Conservation (phyloP, 1,140 invertebrate genomes). For the Druon quercuslanigerum region DNA sequence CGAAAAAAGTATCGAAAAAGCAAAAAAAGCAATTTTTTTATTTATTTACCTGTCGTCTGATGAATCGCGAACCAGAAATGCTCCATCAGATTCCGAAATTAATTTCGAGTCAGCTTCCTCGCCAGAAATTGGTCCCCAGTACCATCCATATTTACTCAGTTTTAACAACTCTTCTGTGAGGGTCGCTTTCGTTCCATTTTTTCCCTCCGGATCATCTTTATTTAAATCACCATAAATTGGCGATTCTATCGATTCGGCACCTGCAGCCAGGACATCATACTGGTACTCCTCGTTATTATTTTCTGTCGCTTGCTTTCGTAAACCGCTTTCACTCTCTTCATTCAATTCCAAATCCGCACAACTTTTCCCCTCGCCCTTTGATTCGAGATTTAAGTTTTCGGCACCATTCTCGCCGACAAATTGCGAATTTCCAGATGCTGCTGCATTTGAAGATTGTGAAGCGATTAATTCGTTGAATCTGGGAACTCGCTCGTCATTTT, state of each 20-base stretch:
- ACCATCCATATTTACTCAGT: slow-evolving; percentile 80
- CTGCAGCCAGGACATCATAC: too few species aligned
- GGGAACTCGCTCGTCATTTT: slow-evolving; percentile 11
- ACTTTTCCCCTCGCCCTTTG: neutral
- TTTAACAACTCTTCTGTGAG: slow-evolving; percentile 77
- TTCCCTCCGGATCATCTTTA: slow-evolving; percentile 1
- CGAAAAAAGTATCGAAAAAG: too few species aligned
- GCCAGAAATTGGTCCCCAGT: slow-evolving; percentile 81
- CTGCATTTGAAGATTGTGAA: neutral
- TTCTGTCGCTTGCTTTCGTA: neutral
- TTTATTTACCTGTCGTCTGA: slow-evolving; percentile 79
- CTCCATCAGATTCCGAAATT: slow-evolving; percentile 80
- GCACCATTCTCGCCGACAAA: neutral
- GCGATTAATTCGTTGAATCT: neutral
- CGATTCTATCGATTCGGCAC: too few species aligned
- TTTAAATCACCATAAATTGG: slow-evolving; percentile 7
- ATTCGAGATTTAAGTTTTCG: neutral
- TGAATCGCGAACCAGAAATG: slow-evolving; percentile 87
- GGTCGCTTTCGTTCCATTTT: slow-evolving; percentile 25
- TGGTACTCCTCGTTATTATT: neutral
- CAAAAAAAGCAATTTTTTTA: neutral
- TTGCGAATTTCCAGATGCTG: neutral
- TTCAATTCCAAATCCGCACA: neutral
- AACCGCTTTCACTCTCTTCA: neutral
- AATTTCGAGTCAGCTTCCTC: slow-evolving; percentile 79